Conservation (phyloP, 2,797 vertebrate species). For the Myotis pilosus region DNA sequence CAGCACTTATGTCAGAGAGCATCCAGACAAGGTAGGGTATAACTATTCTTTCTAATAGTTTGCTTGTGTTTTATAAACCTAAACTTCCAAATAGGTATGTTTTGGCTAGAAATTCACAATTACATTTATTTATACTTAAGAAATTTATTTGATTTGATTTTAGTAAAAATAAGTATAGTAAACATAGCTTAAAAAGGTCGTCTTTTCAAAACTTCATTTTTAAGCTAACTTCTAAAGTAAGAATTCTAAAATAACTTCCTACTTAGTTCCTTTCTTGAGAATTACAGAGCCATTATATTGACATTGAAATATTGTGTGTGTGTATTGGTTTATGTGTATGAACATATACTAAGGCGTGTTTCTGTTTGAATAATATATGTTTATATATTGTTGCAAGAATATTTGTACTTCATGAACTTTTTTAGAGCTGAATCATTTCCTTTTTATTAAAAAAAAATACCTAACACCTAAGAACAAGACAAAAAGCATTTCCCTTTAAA, state of each 20-base stretch:
- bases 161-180: neutral
- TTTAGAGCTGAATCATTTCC: constrained; percentile 64
- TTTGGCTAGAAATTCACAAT: constrained; percentile 14
- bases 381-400: constrained; percentile 6
- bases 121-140: constrained; percentile 41
- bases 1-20: neutral
- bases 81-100: constrained; percentile 16
- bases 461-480: constrained; percentile 44
- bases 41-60: constrained; percentile 19
- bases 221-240: constrained; percentile 42
- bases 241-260: constrained; percentile 28
- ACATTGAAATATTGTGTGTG: neutral
- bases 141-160: constrained; percentile 47
- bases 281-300: neutral
- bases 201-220: neutral
- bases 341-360: neutral
- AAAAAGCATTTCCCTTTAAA: constrained; percentile 59
- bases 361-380: constrained; percentile 46
- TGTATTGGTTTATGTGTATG: neutral
- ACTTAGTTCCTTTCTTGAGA: constrained; percentile 14
- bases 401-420: constrained; percentile 45
- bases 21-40: constrained; percentile 57
- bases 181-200: neutral
- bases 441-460: constrained; percentile 22
- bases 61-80: constrained; percentile 19